Evolutionary conservation across 2,797 vertebrate genomes (phyloP).

Genomic region (Protosalanx chinensis): DNA sequence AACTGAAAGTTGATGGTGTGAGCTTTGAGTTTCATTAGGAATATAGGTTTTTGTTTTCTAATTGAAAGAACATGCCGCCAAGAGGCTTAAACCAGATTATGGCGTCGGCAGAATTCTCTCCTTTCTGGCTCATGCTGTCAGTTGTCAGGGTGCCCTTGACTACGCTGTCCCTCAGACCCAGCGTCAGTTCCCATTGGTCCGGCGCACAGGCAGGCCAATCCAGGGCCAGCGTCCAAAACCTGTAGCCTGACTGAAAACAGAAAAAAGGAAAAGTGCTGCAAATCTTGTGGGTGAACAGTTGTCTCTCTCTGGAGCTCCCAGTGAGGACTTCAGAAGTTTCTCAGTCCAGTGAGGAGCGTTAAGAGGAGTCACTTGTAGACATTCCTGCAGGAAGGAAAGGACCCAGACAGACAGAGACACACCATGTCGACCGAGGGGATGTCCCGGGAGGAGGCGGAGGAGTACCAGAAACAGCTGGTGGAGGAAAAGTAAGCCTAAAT

Average conservation of each 20-base stretch:
- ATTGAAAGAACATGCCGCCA: constrained; percentile 27
- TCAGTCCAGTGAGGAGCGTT: constrained; percentile 73
- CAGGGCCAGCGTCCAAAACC: constrained; percentile 12
- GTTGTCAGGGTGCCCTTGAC: constrained; percentile 58
- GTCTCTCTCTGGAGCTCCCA: not conserved
- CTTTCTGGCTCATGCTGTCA: constrained; percentile 60
- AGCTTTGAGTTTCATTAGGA: not conserved
- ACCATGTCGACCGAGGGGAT: constrained; percentile 75
- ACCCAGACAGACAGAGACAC: constrained; percentile 66
- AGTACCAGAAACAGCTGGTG: constrained; percentile 77
- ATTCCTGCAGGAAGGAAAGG: constrained; percentile 67
- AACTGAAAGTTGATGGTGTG: not conserved
- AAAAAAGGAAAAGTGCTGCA: constrained; percentile 1
- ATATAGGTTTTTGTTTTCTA: constrained; percentile 6
- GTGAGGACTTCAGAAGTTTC: constrained; percentile 46
- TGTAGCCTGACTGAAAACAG: not conserved
- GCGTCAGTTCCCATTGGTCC: constrained; percentile 28
- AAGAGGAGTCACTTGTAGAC: constrained; percentile 69
- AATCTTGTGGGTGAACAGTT: constrained; percentile 21
- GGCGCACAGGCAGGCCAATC: constrained; percentile 2
- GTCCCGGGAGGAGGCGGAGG: constrained; percentile 77
- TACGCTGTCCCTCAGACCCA: constrained; percentile 34
- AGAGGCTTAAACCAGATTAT: constrained; percentile 78
- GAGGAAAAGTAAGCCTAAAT: constrained; percentile 78
- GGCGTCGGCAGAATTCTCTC: constrained; percentile 54